Base-by-base conservation (phyloP, 2,888 invertebrate genomes). In the Dioctria linearis region DNA sequence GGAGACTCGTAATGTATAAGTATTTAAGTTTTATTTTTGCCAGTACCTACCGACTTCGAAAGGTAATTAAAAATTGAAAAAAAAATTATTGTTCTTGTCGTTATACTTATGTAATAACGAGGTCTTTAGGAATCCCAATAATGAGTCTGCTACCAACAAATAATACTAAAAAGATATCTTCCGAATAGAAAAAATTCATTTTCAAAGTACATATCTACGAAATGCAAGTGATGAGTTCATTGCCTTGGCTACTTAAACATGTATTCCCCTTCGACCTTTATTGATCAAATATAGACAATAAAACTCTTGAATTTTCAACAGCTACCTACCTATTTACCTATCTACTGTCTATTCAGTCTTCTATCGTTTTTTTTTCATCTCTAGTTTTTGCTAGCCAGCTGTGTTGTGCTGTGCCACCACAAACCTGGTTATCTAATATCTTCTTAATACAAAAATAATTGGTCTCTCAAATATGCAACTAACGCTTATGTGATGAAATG, bases 261-360 rank as follows among this genome's bases (percentile, higher is more conserved):
- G 2, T 25, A 25, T 25, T 63, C 61, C 49, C 63, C 63, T 63
- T 5, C 51, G 13, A 61, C 76, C 46, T 51, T 46, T 63, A 76
- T 76, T 63, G 76, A 76, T 76, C 49, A 76, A 76, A 76, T 76
- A 63, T 49, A 25, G 25, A 9, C 43, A 61, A 49, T 37, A 63
- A 63, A 46, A 25, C 25, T 13, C 63, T 37, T 76, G 42, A 9
- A 73, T 57, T 51, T 42, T 25, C 25, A 25, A 25, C 25, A 25
- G 25, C 25, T 25, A 25, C 25, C 25, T 25, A 25, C 25, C 25
- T 25, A 25, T 25, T 25, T 25, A 25, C 25, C 25, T 25, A 25
- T 25, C 73, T 13, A 57, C 11, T 54, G 6, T 54, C 4, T n/a
- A 57, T 40, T 49, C 3, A 54, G 5, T 6, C 37, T 40, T 5